These are phyloP conservation scores for Halcyon badia DNA, from an alignment of 2,797 vertebrate species.

Conservation along the genomic window DNA sequence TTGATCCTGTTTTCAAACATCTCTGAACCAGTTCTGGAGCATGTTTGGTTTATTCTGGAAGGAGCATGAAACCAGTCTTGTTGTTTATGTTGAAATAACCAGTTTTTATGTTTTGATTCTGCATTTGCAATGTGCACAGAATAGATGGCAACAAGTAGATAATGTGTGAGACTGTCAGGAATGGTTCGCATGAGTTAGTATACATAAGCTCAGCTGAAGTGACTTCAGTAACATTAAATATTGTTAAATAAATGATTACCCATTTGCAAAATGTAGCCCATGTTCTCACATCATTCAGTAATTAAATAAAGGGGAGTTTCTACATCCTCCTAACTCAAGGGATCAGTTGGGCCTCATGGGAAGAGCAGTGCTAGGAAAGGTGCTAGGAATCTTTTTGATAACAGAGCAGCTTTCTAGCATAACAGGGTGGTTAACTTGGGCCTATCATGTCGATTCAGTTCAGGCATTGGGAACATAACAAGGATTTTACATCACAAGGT, in stretches of 20 bases:
- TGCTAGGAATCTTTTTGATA: neutral
- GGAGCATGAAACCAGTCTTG: neutral
- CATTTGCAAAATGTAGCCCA: neutral
- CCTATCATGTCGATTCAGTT: neutral
- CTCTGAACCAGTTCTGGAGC: neutral
- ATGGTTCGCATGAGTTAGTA: neutral
- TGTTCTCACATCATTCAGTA: neutral
- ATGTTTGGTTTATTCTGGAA: neutral
- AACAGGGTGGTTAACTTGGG: neutral
- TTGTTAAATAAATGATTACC: neutral
- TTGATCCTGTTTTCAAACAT: neutral
- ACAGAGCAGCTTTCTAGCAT: neutral
- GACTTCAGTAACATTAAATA: neutral
- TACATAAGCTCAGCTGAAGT: rapidly evolving
- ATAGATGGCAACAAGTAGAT: neutral
- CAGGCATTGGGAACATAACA: neutral
- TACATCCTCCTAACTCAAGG: neutral
- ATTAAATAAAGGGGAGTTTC: neutral
- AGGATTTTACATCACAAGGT: neutral
- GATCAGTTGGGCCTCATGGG: neutral
- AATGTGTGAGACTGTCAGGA: neutral
- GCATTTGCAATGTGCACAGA: neutral
- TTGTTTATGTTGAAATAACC: neutral
- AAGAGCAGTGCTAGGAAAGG: neutral
- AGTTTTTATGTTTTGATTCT: neutral